Conservation (phyloP, 2,797 vertebrate species). For the Parauchenoglanis punctatus region DNA sequence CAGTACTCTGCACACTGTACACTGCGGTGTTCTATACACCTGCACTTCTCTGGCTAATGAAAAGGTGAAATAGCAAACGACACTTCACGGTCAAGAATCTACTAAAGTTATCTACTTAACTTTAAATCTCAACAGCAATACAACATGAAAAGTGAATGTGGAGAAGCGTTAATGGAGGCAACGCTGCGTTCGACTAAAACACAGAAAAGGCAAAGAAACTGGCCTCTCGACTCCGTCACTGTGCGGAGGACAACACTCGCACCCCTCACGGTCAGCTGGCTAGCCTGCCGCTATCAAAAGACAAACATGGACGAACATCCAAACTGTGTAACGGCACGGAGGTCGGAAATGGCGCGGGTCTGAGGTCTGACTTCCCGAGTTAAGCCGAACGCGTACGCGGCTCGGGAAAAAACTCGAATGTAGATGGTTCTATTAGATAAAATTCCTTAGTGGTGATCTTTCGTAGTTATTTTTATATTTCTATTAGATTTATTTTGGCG, state of each 20-base stretch:
- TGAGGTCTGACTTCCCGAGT: not conserved
- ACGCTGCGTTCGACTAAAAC: not conserved
- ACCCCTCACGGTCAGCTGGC: too few relatives aligned
- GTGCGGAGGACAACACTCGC: too few relatives aligned
- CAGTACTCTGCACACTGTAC: too few relatives aligned
- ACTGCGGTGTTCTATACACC: too few relatives aligned
- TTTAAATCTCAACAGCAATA: not conserved
- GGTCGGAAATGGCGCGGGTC: not conserved
- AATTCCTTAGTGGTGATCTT: not conserved
- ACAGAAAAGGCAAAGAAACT: not conserved
- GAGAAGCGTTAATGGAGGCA: not conserved
- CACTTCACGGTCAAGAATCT: not conserved
- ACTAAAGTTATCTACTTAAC: not conserved
- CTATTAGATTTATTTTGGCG: too few relatives aligned
- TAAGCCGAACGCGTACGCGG: too few relatives aligned
- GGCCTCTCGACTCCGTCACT: not conserved
- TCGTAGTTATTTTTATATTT: not conserved
- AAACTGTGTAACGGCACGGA: too few relatives aligned
- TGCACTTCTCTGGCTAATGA: not conserved
- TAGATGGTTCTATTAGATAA: not conserved
- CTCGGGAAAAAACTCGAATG: not conserved
- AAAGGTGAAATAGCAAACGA: not conserved
- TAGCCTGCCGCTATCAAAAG: too few relatives aligned
- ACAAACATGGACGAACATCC: too few relatives aligned
- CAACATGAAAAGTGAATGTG: not conserved